Conservation (phyloP, 1,140 invertebrate genomes). For the Mercenaria mercenaria region DNA sequence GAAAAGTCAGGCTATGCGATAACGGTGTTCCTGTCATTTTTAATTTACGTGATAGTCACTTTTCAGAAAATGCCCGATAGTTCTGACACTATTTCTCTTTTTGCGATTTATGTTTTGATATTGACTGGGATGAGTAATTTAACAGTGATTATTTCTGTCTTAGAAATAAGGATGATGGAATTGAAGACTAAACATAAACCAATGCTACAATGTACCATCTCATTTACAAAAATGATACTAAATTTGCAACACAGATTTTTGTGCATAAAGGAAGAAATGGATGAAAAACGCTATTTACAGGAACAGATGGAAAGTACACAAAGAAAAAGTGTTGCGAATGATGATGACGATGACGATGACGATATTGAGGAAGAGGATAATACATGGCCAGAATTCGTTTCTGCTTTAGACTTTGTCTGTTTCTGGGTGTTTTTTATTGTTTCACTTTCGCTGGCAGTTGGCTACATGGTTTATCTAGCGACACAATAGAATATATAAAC, state of each 20-base stretch:
- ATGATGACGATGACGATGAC: background rate
- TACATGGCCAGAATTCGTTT: slow-evolving; percentile 1
- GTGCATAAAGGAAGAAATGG: slow-evolving; percentile 23
- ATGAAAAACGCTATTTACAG: background rate
- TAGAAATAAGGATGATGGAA: slow-evolving; percentile 5
- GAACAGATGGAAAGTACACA: background rate
- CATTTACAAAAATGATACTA: slow-evolving; percentile 27
- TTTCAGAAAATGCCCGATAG: slow-evolving; percentile 51
- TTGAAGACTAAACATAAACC: slow-evolving; percentile 2
- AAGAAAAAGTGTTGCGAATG: background rate
- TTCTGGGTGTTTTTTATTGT: slow-evolving; percentile 27
- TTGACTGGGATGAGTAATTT: slow-evolving; percentile 27
- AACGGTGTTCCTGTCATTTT: slow-evolving; percentile 65
- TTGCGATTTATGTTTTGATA: slow-evolving; percentile 29
- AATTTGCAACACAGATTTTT: background rate
- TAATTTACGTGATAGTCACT: slow-evolving; percentile 50
- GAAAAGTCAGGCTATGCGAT: slow-evolving; percentile 59
- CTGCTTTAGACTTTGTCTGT: slow-evolving; percentile 41
- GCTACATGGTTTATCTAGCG: background rate
- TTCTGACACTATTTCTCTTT: slow-evolving; percentile 50
- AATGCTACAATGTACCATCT: background rate
- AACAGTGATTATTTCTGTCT: slow-evolving; percentile 8
- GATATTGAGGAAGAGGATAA: background rate
- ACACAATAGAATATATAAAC: background rate
- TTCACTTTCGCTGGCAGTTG: background rate